Conservation (phyloP, 2,888 invertebrate species). For the Trissolcus brochymenae region DNA sequence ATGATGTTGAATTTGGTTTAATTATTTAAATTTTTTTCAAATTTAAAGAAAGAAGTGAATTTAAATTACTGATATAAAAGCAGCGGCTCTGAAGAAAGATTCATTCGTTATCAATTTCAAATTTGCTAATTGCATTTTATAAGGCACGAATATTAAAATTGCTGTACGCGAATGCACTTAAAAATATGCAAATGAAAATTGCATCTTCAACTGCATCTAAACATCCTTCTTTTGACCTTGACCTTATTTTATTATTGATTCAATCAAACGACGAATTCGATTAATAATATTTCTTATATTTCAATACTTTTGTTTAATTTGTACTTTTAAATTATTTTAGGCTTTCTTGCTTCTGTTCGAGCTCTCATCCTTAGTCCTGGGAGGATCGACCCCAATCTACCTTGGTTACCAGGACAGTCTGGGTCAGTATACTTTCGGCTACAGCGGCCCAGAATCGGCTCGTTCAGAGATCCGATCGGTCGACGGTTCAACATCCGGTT, state of each 20-base stretch:
- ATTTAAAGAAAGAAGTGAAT: no score
- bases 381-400: conserved; percentile 58
- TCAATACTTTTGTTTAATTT: not conserved
- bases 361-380: conserved; percentile 50
- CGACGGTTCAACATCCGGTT: conserved; percentile 75
- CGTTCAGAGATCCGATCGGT: conserved; percentile 73
- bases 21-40: no score
- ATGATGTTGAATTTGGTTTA: no score
- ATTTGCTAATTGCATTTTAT: no score
- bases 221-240: not conserved
- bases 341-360: conserved; percentile 54
- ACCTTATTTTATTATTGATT: not conserved
- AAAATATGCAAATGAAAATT: no score
- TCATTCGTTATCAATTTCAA: no score
- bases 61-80: no score
- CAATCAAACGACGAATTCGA: not conserved
- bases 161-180: no score
- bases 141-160: no score
- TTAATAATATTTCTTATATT: not conserved
- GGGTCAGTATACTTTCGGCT: conserved; percentile 76
- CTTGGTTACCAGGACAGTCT: conserved; percentile 73
- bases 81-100: no score
- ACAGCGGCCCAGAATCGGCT: conserved; percentile 69
- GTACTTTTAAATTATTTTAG: conserved; percentile 44
- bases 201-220: no score